Conservation (phyloP, 2,888 invertebrate genomes). For the Chymomyza fuscimana region DNA sequence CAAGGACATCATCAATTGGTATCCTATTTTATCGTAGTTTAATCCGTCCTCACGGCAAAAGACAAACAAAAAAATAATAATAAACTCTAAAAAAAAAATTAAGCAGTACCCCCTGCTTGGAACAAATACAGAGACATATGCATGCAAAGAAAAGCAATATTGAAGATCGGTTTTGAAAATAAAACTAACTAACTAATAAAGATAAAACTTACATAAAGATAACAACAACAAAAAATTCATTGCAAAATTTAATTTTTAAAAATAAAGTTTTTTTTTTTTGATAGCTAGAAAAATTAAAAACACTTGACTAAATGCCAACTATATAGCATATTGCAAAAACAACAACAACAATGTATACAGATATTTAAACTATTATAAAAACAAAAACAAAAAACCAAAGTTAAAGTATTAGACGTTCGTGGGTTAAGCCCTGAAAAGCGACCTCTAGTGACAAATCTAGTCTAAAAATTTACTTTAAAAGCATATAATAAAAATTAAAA, state of each 20-base stretch:
- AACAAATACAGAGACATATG: slow-evolving; percentile 20
- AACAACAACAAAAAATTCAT: neutral
- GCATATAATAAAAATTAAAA: slow-evolving; percentile 15
- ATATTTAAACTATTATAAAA: slow-evolving; percentile 21
- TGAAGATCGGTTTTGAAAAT: neutral
- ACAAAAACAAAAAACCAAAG: slow-evolving; percentile 8
- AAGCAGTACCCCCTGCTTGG: slow-evolving; percentile 25
- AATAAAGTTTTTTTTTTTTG: slow-evolving; percentile 9
- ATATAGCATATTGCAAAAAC: slow-evolving; percentile 20
- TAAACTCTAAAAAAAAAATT: slow-evolving; percentile 24
- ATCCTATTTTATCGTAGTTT: slow-evolving; percentile 53
- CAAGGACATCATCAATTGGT: neutral
- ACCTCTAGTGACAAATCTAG: slow-evolving; percentile 49
- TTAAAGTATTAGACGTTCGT: neutral
- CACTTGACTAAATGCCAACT: slow-evolving; percentile 40
- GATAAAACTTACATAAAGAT: neutral
- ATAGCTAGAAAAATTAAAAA: slow-evolving; percentile 54
- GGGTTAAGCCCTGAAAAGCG: neutral
- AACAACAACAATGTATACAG: slow-evolving; percentile 17
- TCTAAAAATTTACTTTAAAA: slow-evolving; percentile 58
- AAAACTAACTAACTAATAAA: neutral
- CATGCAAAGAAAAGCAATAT: slow-evolving; percentile 13
- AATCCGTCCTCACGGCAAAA: slow-evolving; percentile 51
- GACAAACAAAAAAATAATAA: slow-evolving; percentile 23
- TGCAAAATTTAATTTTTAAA: neutral